Conservation (phyloP, 2,888 invertebrate species). For the Pterobdella sp. region DNA sequence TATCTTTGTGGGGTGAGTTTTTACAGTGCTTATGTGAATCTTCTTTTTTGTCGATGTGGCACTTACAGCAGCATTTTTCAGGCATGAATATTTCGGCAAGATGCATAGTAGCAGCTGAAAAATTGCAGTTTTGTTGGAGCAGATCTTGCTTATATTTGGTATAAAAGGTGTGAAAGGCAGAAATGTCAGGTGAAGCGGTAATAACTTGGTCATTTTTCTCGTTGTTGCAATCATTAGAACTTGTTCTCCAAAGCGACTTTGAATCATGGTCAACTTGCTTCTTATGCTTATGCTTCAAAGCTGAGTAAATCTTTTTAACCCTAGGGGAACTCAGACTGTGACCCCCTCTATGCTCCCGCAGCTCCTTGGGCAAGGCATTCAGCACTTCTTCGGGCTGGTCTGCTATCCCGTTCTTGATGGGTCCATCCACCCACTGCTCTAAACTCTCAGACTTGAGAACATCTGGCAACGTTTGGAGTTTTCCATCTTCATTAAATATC, state of each 20-base stretch:
- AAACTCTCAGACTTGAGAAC: neutral
- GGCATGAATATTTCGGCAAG: constrained; percentile 15
- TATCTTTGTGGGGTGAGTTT: constrained; percentile 7
- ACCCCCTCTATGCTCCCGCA: constrained; percentile 4
- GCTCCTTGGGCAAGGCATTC: constrained; percentile 7
- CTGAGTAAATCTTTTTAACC: constrained; percentile 24
- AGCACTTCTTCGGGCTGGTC: neutral
- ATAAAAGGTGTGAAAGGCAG: constrained; percentile 26
- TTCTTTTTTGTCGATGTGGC: constrained; percentile 10
- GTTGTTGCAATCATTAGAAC: neutral
- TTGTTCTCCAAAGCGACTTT: neutral
- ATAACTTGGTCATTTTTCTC: neutral
- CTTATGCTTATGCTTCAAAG: constrained; percentile 22
- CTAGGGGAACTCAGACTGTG: constrained; percentile 18
- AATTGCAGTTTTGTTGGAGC: constrained; percentile 10
- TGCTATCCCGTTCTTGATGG: constrained; percentile 16
- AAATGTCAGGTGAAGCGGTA: constrained; percentile 22
- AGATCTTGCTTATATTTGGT: constrained; percentile 26
- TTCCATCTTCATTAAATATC: neutral
- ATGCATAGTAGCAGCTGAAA: neutral
- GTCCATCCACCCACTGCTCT: constrained; percentile 30
- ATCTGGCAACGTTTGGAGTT: neutral
- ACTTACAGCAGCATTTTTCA: constrained; percentile 26
- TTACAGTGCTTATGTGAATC: constrained; percentile 16
- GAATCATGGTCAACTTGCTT: neutral